These are phyloP conservation scores for Boulengeromyrus knoepffleri DNA, from an alignment of 2,113 vertebrate species.

Conservation along the genomic window DNA sequence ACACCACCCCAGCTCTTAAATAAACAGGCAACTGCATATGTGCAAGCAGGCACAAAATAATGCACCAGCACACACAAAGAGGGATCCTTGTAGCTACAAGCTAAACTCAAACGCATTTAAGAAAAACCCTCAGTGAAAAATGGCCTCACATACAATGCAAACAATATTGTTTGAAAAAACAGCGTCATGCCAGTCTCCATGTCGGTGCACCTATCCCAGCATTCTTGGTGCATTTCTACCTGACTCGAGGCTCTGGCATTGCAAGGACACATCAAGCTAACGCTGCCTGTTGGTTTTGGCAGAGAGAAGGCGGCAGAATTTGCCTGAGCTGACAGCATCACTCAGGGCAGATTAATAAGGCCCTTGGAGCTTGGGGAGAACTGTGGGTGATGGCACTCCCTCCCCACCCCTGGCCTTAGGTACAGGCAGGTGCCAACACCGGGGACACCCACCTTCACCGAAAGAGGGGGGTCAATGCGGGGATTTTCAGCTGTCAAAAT, in stretches of 20 bases:
- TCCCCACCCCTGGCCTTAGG: background rate
- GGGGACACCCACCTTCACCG: background rate
- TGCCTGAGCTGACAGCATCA: conserved; percentile 6
- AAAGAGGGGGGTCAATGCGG: background rate
- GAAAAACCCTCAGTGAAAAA: background rate
- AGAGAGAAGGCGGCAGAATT: background rate
- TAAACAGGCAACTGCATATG: background rate
- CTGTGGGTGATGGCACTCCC: background rate
- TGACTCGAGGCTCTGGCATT: background rate
- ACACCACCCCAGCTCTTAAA: background rate
- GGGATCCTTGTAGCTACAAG: background rate
- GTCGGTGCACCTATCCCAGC: background rate
- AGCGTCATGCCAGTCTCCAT: background rate
- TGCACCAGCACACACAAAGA: background rate
- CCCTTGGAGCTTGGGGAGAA: background rate
- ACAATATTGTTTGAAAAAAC: background rate
- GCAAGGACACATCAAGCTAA: conserved; percentile 2
- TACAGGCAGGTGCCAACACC: background rate
- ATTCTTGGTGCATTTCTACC: background rate
- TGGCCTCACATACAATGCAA: background rate
- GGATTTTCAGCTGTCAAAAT: background rate
- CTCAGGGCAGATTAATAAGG: conserved; percentile 12
- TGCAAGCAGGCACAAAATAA: background rate
- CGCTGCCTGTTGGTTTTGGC: conserved; percentile 3
- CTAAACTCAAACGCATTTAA: background rate